These are phyloP conservation scores for Thunnus maccoyii DNA, from an alignment of 2,113 vertebrate species.

Conservation along the genomic window DNA sequence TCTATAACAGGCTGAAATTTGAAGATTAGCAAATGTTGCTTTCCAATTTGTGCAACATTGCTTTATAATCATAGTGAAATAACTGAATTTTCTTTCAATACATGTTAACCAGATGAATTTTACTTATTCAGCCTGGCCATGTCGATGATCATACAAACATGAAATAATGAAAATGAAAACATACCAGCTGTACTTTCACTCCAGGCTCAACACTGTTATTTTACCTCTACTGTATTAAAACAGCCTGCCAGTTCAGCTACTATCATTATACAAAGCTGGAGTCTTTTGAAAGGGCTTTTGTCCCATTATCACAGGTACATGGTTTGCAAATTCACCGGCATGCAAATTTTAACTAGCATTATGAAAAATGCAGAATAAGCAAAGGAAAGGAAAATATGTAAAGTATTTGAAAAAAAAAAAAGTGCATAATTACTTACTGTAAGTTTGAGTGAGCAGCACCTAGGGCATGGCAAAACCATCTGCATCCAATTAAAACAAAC, in stretches of 20 bases:
- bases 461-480: conserved; percentile 33
- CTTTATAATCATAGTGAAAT: neutral
- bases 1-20: no score
- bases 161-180: neutral
- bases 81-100: neutral
- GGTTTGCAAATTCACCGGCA: neutral
- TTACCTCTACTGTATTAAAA: conserved; percentile 1
- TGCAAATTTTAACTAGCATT: conserved; percentile 9
- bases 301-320: conserved; percentile 20
- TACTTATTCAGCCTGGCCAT: neutral
- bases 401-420: conserved; percentile 16
- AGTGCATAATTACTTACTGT: conserved; percentile 27
- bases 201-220: neutral
- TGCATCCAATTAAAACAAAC: conserved; percentile 51
- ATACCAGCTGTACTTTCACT: neutral
- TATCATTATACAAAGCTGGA: conserved; percentile 24
- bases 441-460: conserved; percentile 52
- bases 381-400: conserved; percentile 10
- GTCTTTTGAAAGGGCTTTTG: conserved; percentile 44
- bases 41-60: neutral
- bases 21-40: neutral
- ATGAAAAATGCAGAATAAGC: conserved; percentile 40
- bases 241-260: neutral
- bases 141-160: neutral
- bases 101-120: neutral